Percentiles rank a stretch among this genome's conserved stretches.
phyloP scores from a whole-genome alignment of 2,888 invertebrate species.

The Allacma fusca region DNA sequence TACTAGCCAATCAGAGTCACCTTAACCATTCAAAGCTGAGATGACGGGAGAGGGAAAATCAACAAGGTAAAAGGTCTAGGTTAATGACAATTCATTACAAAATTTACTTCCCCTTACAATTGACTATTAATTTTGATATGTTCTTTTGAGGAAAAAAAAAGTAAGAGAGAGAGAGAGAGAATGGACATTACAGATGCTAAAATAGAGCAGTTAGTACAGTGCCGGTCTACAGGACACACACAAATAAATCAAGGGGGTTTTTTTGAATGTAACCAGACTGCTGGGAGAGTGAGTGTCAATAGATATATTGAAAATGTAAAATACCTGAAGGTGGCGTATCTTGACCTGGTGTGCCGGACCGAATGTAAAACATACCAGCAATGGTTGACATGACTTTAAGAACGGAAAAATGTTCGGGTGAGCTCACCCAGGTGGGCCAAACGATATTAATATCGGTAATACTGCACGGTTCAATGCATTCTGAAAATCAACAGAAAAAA shows the following conservation, averaged over 20 bases:
- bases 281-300: too few species aligned
- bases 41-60: background rate
- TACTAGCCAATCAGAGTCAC: background rate
- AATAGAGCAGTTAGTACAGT: too few species aligned
- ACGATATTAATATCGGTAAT: conserved; percentile 32
- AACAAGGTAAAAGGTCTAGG: background rate
- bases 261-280: too few species aligned
- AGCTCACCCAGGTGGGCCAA: conserved; percentile 36
- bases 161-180: too few species aligned
- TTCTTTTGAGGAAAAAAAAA: too few species aligned
- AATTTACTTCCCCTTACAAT: too few species aligned
- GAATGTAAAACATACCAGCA: conserved; percentile 61
- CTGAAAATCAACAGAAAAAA: conserved; percentile 42
- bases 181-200: too few species aligned
- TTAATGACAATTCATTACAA: background rate
- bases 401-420: conserved; percentile 20
- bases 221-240: background rate
- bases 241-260: too few species aligned
- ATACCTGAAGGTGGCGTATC: conserved; percentile 59
- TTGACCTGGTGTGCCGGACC: conserved; percentile 56
- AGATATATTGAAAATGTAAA: background rate
- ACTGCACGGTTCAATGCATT: conserved; percentile 43
- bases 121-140: too few species aligned
- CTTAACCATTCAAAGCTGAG: background rate
- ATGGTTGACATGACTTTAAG: conserved; percentile 56